Conservation (phyloP, 2,888 invertebrate species). For the Zootermopsis nevadensis region DNA sequence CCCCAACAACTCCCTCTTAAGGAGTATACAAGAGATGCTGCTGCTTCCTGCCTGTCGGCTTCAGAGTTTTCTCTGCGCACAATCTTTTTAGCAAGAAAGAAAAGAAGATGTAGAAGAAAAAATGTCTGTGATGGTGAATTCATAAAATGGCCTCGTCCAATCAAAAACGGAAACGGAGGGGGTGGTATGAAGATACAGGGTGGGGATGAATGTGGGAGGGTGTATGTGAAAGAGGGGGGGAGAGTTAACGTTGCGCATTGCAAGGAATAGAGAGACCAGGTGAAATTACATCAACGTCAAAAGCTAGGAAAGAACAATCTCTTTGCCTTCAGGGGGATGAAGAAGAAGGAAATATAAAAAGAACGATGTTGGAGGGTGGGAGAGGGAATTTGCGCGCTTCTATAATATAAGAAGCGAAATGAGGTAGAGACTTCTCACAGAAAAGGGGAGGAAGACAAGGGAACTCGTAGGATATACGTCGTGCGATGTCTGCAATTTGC, state of each 20-base stretch:
- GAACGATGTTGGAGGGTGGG: neutral
- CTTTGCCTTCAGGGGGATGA: conserved; percentile 44
- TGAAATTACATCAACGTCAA: conserved; percentile 54
- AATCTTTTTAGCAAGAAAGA: conserved; percentile 49
- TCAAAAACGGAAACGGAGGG: conserved; percentile 52
- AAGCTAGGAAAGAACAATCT: conserved; percentile 49
- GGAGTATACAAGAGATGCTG: conserved; percentile 38
- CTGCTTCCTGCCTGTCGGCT: neutral
- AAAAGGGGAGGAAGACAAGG: neutral
- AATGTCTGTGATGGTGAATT: conserved; percentile 51
- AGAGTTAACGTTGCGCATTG: conserved; percentile 10
- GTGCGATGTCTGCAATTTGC: conserved; percentile 12
- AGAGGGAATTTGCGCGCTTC: conserved; percentile 30
- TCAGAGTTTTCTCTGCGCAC: conserved; percentile 46
- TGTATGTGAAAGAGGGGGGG: conserved; percentile 30
- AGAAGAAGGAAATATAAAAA: conserved; percentile 36
- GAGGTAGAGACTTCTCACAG: conserved; percentile 1
- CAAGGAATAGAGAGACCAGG: conserved; percentile 47
- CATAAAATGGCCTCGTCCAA: conserved; percentile 55
- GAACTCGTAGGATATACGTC: neutral
- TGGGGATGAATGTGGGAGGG: conserved; percentile 29
- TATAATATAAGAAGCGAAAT: conserved; percentile 42
- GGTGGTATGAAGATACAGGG: conserved; percentile 21
- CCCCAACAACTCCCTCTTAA: conserved; percentile 20
- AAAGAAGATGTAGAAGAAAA: conserved; percentile 36